Percentiles rank a stretch among this genome's conserved stretches.
Conservation (phyloP, 2,797 vertebrate species). For the Prunella strophiata region DNA sequence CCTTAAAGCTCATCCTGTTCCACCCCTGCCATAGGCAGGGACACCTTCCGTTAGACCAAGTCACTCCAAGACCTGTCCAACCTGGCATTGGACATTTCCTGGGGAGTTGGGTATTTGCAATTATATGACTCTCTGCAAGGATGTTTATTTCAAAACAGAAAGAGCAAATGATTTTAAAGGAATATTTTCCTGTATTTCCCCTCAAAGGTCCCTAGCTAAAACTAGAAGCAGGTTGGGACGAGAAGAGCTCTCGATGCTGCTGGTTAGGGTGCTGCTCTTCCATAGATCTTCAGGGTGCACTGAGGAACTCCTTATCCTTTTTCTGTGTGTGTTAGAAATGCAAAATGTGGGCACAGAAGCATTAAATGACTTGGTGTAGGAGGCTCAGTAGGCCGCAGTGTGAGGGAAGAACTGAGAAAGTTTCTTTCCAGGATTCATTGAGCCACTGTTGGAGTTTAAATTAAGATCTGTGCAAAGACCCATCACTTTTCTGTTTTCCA, state of each 20-base stretch:
- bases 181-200: neutral
- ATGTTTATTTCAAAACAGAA: neutral
- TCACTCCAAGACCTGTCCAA: neutral
- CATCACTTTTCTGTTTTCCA: neutral
- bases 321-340: neutral
- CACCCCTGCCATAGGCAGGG: neutral
- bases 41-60: neutral
- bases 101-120: neutral
- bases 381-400: neutral
- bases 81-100: neutral
- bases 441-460: neutral
- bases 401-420: neutral
- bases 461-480: neutral
- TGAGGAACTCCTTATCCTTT: neutral
- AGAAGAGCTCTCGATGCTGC: fast-evolving
- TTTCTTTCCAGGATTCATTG: neutral
- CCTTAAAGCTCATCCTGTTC: neutral
- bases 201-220: neutral
- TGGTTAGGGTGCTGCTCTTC: neutral
- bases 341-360: neutral
- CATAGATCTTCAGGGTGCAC: neutral
- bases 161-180: neutral
- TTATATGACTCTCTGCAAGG: neutral
- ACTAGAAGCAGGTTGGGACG: neutral
- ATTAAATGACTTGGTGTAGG: neutral